These are phyloP conservation scores for Sceloporus tristichus DNA, from an alignment of 2,113 vertebrate species.

Conservation along the genomic window DNA sequence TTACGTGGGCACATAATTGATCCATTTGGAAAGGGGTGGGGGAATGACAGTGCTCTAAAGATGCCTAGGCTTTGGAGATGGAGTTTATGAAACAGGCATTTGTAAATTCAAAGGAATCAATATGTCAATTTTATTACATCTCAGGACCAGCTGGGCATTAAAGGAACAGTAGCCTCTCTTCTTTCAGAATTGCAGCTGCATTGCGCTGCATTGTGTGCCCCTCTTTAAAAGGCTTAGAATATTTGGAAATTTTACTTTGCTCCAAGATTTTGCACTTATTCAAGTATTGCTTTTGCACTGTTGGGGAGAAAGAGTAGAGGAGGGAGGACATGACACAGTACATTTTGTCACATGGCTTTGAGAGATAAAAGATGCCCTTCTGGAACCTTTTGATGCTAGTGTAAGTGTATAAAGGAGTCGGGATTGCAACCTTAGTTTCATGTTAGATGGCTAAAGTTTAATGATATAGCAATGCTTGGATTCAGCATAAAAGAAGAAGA, in stretches of 20 bases:
- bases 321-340: slow-evolving; percentile 46
- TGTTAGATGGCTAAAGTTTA: slow-evolving; percentile 37
- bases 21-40: slow-evolving; percentile 96
- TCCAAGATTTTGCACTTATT: slow-evolving; percentile 70
- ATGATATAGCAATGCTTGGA: slow-evolving; percentile 35
- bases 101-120: slow-evolving; percentile 99
- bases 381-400: neutral
- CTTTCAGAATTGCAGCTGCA: slow-evolving; percentile 75
- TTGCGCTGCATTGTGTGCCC: slow-evolving; percentile 74
- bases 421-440: neutral
- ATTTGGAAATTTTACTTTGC: slow-evolving; percentile 69
- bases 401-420: neutral
- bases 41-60: slow-evolving; percentile 97
- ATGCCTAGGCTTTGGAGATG: slow-evolving; percentile 95
- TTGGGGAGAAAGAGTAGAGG: neutral
- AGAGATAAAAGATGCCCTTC: slow-evolving; percentile 24
- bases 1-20: slow-evolving; percentile 99
- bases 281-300: slow-evolving; percentile 52
- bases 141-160: slow-evolving; percentile 96
- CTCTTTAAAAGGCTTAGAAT: slow-evolving; percentile 75
- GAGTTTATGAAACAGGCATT: slow-evolving; percentile 99
- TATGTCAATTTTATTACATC: slow-evolving; percentile 99
- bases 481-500: slow-evolving; percentile 33
- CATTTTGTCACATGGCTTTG: slow-evolving; percentile 63
- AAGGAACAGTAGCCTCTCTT: slow-evolving; percentile 87